phyloP scores from a whole-genome alignment of 2,113 vertebrate genomes.

The Crotalus helleri region DNA sequence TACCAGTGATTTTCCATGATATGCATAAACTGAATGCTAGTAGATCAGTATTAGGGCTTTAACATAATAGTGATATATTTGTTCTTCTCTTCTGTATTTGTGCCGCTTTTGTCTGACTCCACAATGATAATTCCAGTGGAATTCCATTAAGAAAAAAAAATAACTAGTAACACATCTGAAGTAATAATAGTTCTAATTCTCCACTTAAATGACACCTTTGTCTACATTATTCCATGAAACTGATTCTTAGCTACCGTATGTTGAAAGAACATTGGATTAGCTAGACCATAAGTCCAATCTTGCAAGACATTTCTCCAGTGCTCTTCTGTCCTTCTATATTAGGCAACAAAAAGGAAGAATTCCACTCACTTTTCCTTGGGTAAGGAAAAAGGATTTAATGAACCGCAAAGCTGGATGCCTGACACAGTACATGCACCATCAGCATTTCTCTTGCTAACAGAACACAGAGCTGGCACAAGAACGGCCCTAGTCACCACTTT shows the following conservation, averaged over 20 bases:
- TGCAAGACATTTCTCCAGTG: not conserved
- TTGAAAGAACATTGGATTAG: not conserved
- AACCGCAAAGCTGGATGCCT: slow-evolving; percentile 53
- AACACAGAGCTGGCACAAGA: slow-evolving; percentile 53
- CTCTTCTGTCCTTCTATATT: not conserved
- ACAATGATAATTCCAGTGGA: not conserved
- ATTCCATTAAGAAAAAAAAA: not conserved
- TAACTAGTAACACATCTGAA: not conserved
- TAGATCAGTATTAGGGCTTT: not conserved
- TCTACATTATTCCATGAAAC: not conserved
- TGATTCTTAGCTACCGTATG: not conserved
- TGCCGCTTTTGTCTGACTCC: not conserved
- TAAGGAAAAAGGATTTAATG: slow-evolving; percentile 47
- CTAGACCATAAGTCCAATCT: not conserved
- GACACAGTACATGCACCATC: slow-evolving; percentile 55
- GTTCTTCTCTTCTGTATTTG: not conserved
- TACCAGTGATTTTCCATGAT: not conserved
- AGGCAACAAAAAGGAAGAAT: slow-evolving; percentile 24
- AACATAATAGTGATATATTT: not conserved
- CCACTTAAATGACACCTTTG: not conserved
- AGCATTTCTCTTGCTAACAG: slow-evolving; percentile 55
- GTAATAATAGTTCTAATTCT: not conserved
- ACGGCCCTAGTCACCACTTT: slow-evolving; percentile 27
- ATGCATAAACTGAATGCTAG: not conserved
- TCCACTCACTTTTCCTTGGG: not conserved